Conservation (phyloP, 2,888 invertebrate genomes). For the Eumerus sabulonum region DNA sequence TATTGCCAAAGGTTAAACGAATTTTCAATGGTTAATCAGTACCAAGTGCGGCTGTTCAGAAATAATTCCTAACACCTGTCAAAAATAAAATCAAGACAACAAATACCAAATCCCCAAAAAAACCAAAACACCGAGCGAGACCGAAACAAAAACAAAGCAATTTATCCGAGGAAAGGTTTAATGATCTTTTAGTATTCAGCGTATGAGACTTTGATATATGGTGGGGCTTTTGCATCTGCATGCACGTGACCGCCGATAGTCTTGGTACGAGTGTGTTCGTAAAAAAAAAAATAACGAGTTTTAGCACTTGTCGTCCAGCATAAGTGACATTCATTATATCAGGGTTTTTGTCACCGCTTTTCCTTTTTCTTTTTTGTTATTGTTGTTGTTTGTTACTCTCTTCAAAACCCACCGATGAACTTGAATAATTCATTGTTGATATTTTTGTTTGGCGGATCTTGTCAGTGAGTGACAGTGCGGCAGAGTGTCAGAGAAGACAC, state of each 20-base stretch:
- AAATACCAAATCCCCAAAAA: not conserved
- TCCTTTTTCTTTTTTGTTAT: no score
- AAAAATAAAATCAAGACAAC: slow-evolving; percentile 6
- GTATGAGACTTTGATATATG: slow-evolving; percentile 31
- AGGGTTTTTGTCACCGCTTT: no score
- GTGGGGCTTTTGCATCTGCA: slow-evolving; percentile 41
- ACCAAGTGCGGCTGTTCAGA: not conserved
- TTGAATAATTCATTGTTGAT: slow-evolving; percentile 43
- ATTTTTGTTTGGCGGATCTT: slow-evolving; percentile 40
- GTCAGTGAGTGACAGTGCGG: no score
- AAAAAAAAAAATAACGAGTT: slow-evolving; percentile 46
- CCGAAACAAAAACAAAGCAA: slow-evolving; percentile 7
- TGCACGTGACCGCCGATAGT: slow-evolving; percentile 50
- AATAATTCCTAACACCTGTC: slow-evolving; percentile 23
- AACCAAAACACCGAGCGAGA: not conserved
- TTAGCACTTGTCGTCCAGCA: slow-evolving; percentile 44
- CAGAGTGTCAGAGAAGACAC: no score
- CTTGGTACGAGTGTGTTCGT: slow-evolving; percentile 23
- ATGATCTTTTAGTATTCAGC: slow-evolving; percentile 56
- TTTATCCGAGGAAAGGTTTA: slow-evolving; percentile 35
- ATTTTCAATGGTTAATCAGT: no score
- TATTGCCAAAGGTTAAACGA: slow-evolving; percentile 28
- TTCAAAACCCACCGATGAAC: slow-evolving; percentile 10
- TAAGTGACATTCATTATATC: slow-evolving; percentile 24
- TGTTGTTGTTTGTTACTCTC: slow-evolving; percentile 9